phyloP scores from a whole-genome alignment of 2,888 invertebrate species.

The Chydorus sphaericus region DNA sequence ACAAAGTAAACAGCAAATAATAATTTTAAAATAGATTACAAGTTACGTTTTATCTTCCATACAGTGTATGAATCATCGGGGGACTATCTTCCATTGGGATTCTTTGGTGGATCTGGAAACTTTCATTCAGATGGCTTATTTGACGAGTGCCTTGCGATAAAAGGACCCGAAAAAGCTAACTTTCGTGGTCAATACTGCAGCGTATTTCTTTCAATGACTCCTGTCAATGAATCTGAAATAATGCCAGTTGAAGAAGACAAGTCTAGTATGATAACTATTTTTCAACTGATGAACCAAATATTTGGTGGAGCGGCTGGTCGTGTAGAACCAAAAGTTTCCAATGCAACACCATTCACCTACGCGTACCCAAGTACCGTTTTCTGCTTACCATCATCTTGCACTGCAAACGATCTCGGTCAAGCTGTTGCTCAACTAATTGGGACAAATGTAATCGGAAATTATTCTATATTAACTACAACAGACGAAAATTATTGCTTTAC shows the following conservation, averaged over 20 bases:
- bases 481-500: constrained; percentile 6
- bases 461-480: background rate
- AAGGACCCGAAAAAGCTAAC: background rate
- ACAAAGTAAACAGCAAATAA: no score
- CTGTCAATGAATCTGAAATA: background rate
- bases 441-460: background rate
- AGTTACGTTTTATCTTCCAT: no score
- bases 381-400: constrained; percentile 10
- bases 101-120: constrained; percentile 13
- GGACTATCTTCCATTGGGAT: constrained; percentile 13
- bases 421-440: constrained; percentile 5
- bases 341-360: background rate
- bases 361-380: background rate
- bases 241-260: background rate
- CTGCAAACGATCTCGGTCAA: constrained; percentile 1
- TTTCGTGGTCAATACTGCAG: constrained; percentile 11
- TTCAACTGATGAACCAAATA: background rate
- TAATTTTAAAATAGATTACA: no score
- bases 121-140: constrained; percentile 15
- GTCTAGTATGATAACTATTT: background rate
- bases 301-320: background rate
- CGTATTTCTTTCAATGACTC: background rate
- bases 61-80: background rate
- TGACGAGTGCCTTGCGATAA: constrained; percentile 14
- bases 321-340: background rate